phyloP scores from a whole-genome alignment of 2,888 invertebrate genomes.

The Mythimna pallens region DNA sequence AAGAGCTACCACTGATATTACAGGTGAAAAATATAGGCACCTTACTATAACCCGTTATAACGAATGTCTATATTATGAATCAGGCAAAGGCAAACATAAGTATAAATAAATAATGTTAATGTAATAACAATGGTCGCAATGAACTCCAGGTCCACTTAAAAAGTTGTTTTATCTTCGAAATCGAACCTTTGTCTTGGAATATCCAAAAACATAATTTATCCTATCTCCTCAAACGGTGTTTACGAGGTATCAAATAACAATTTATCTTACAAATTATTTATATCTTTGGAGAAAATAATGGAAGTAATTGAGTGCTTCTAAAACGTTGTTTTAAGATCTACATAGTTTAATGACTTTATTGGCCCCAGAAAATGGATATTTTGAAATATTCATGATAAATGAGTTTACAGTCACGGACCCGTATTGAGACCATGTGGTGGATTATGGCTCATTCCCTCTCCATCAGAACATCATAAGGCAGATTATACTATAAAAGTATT shows the following conservation, averaged over 20 bases:
- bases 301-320: slow-evolving; percentile 21
- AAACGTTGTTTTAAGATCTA: slow-evolving; percentile 18
- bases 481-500: no score
- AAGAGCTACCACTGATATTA: no score
- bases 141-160: not conserved
- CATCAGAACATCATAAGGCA: no score
- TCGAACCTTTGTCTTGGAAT: slow-evolving; percentile 24
- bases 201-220: slow-evolving; percentile 21
- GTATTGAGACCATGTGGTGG: no score
- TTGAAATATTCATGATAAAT: not conserved
- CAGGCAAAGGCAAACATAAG: not conserved
- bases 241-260: slow-evolving; percentile 45
- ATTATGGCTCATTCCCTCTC: no score
- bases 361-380: not conserved
- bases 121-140: not conserved
- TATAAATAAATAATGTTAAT: not conserved
- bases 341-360: not conserved
- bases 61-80: not conserved
- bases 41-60: no score
- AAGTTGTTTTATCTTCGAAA: slow-evolving; percentile 13
- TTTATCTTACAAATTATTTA: slow-evolving; percentile 37
- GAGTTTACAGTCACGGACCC: no score
- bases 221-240: slow-evolving; percentile 26
- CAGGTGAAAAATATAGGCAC: no score
- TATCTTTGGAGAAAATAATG: slow-evolving; percentile 25